phyloP scores from a whole-genome alignment of 53 echinoderm and acorn worm genomes.

The Patiria pectinifera region DNA sequence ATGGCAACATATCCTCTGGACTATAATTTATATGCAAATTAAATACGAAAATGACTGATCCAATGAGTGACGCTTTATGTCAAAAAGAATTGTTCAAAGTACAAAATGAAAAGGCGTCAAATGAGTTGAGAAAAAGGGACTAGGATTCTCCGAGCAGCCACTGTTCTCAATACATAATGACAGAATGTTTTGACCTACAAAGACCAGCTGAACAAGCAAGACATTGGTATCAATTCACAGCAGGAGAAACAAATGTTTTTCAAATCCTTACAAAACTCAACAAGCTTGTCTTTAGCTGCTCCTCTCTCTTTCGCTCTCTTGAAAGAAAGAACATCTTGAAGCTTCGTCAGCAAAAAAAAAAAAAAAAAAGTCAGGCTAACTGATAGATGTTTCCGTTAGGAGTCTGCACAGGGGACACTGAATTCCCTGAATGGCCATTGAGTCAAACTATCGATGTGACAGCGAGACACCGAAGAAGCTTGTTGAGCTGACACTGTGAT shows the following conservation, averaged over 20 bases:
- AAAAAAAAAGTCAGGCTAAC: background rate
- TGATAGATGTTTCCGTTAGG: background rate
- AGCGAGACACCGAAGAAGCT: background rate
- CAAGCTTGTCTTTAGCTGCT: background rate
- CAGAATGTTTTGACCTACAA: background rate
- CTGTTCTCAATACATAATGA: too few species aligned
- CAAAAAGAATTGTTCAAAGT: too few species aligned
- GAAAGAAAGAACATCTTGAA: background rate
- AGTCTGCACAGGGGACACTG: background rate
- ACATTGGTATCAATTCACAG: background rate
- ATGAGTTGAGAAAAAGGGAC: too few species aligned
- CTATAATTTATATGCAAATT: too few species aligned
- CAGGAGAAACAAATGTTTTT: background rate
- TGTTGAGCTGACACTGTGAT: background rate
- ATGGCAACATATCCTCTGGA: too few species aligned
- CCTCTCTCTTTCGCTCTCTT: background rate
- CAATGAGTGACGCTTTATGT: too few species aligned
- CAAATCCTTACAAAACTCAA: background rate
- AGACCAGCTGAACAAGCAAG: background rate
- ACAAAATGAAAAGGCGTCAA: too few species aligned
- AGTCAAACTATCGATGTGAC: background rate
- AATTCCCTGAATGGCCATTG: conserved; percentile 25
- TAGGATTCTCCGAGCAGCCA: too few species aligned
- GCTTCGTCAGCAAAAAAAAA: background rate
- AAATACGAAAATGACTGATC: too few species aligned